These are phyloP conservation scores for Rhopalosiphum maidis DNA, from an alignment of 1,140 invertebrate species.

Conservation along the genomic window DNA sequence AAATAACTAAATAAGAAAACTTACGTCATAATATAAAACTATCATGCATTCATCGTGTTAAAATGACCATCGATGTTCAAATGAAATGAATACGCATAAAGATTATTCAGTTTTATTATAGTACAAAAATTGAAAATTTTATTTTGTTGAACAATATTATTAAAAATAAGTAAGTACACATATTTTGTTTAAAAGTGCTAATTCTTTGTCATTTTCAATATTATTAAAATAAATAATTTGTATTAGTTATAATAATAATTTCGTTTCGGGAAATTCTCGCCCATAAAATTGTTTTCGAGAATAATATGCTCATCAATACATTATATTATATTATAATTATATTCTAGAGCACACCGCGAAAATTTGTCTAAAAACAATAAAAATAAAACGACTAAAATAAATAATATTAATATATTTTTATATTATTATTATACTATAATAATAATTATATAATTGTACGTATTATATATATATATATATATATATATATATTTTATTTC, in stretches of 20 bases:
- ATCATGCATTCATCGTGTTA: neutral
- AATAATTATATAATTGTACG: too few species aligned
- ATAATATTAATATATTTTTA: too few species aligned
- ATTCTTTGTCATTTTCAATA: neutral
- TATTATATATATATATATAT: too few species aligned
- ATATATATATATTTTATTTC: too few species aligned
- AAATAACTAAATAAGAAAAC: neutral
- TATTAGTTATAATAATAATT: neutral
- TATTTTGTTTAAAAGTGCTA: neutral
- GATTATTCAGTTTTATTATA: neutral
- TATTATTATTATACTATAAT: too few species aligned
- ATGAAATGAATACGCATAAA: neutral
- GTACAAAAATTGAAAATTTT: neutral
- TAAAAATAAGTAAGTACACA: neutral
- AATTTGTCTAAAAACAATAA: neutral
- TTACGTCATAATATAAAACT: neutral
- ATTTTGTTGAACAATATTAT: too few species aligned
- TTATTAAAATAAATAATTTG: neutral
- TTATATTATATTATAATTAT: neutral
- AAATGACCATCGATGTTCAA: neutral
- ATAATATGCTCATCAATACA: neutral
- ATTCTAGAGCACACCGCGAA: neutral
- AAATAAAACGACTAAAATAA: neutral
- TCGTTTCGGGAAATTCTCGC: neutral
- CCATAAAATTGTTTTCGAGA: slow-evolving; percentile 8